Conservation (phyloP, 2,888 invertebrate species). For the Cheilosia pagana region DNA sequence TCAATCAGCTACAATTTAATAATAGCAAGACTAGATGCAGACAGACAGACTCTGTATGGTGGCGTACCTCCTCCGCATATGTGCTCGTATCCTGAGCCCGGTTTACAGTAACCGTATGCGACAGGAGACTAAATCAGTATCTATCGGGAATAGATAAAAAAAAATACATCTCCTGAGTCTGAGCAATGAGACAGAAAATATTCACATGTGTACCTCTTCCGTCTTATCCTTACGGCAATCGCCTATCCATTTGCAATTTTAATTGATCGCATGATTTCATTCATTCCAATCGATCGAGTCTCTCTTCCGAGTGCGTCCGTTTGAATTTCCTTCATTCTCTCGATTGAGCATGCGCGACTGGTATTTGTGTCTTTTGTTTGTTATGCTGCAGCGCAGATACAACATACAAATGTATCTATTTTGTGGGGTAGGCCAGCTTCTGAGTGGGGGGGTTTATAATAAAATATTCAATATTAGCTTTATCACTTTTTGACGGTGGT, state of each 20-base stretch:
- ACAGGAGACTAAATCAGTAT: slow-evolving; percentile 46
- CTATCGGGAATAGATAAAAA: slow-evolving; percentile 28
- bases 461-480: slow-evolving; percentile 19
- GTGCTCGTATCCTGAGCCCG: slow-evolving; percentile 20
- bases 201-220: slow-evolving; percentile 35
- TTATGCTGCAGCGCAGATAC: slow-evolving; percentile 10
- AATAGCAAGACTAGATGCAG: slow-evolving; percentile 54
- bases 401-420: slow-evolving; percentile 45
- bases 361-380: slow-evolving; percentile 42
- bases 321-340: slow-evolving; percentile 42
- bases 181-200: slow-evolving; percentile 15
- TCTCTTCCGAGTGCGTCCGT: slow-evolving; percentile 41
- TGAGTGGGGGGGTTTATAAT: neutral
- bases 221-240: slow-evolving; percentile 14
- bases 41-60: slow-evolving; percentile 28
- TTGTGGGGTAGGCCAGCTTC: slow-evolving; percentile 9
- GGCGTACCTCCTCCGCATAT: slow-evolving; percentile 20
- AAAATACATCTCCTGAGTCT: slow-evolving; percentile 20
- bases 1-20: slow-evolving; percentile 73
- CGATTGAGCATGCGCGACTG: slow-evolving; percentile 17
- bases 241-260: slow-evolving; percentile 67
- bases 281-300: slow-evolving; percentile 71
- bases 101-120: slow-evolving; percentile 31
- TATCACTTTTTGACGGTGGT: slow-evolving; percentile 16
- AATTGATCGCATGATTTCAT: slow-evolving; percentile 75